Percentiles rank a stretch among this genome's conserved stretches.
Evolutionary conservation across 2,888 invertebrate genomes (phyloP).

Genomic region (Leptopilina syphax): DNA sequence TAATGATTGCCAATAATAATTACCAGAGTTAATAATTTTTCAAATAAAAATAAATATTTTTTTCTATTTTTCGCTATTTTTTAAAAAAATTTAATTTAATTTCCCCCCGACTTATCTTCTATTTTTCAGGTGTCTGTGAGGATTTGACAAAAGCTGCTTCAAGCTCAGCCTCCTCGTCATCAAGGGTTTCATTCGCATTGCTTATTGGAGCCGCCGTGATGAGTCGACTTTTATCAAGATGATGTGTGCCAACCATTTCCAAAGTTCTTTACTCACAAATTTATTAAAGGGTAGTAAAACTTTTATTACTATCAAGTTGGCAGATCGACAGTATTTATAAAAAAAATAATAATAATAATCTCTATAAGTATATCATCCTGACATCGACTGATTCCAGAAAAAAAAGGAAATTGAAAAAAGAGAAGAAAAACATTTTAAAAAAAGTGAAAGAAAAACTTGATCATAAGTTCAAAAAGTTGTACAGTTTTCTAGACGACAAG

Average conservation of each 20-base stretch:
- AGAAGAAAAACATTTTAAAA: not conserved
- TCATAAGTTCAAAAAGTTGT: slow-evolving; percentile 38
- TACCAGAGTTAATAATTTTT: no score
- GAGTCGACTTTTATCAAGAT: slow-evolving; percentile 70
- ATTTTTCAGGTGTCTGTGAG: slow-evolving; percentile 71
- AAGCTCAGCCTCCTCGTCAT: slow-evolving; percentile 70
- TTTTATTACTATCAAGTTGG: slow-evolving; percentile 37
- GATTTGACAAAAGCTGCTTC: slow-evolving; percentile 72
- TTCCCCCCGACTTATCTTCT: slow-evolving; percentile 14
- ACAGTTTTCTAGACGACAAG: slow-evolving; percentile 23
- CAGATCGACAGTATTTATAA: slow-evolving; percentile 36
- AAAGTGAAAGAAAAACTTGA: slow-evolving; percentile 1
- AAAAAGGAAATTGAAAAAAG: not conserved
- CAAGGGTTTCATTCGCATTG: slow-evolving; percentile 65
- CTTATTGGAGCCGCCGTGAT: slow-evolving; percentile 62
- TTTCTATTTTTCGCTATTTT: no score
- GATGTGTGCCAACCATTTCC: slow-evolving; percentile 65
- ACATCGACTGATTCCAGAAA: slow-evolving; percentile 52
- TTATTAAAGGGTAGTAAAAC: slow-evolving; percentile 33
- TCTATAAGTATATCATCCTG: slow-evolving; percentile 45
- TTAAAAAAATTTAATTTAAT: not conserved
- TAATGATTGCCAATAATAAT: no score
- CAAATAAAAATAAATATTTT: no score
- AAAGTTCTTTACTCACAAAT: slow-evolving; percentile 33
- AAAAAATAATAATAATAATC: slow-evolving; percentile 15